Percentiles rank a stretch among this genome's conserved stretches.
Evolutionary conservation across 2,888 invertebrate genomes (phyloP).

Genomic region (Drosophila monieri): DNA sequence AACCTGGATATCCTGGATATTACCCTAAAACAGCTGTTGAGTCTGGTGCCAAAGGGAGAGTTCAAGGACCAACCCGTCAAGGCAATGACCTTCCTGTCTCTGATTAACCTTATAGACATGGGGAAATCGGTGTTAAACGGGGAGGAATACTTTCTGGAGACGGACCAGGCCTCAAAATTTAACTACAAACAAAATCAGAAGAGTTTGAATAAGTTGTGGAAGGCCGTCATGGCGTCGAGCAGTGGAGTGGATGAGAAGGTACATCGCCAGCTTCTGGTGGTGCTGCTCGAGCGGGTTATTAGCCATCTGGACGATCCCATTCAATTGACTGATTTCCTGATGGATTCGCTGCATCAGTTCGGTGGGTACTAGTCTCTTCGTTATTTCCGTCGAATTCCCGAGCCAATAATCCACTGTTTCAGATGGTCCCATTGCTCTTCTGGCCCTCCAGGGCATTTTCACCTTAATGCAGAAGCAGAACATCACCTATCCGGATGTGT

Average conservation of each 20-base stretch:
- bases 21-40: conserved; percentile 87
- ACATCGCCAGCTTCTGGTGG: conserved; percentile 91
- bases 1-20: conserved; percentile 91
- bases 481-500: conserved; percentile 97
- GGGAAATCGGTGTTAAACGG: conserved; percentile 76
- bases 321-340: conserved; percentile 94
- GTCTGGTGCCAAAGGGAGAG: conserved; percentile 85
- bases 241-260: conserved; percentile 87
- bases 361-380: conserved; percentile 84
- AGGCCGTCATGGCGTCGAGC: conserved; percentile 85
- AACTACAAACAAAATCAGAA: conserved; percentile 86
- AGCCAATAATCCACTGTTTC: conserved; percentile 37
- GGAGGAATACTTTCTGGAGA: conserved; percentile 77
- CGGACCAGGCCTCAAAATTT: conserved; percentile 20
- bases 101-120: conserved; percentile 86
- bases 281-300: conserved; percentile 92
- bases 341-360: conserved; percentile 91
- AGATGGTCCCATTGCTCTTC: conserved; percentile 94
- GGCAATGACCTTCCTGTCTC: conserved; percentile 86
- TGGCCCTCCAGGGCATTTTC: conserved; percentile 96
- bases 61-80: conserved; percentile 86
- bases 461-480: conserved; percentile 95
- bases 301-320: conserved; percentile 92
- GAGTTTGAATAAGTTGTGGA: conserved; percentile 90
- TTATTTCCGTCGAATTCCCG: not conserved